These are phyloP conservation scores for Adineta ricciae DNA, from an alignment of 2,888 invertebrate species.

Conservation along the genomic window DNA sequence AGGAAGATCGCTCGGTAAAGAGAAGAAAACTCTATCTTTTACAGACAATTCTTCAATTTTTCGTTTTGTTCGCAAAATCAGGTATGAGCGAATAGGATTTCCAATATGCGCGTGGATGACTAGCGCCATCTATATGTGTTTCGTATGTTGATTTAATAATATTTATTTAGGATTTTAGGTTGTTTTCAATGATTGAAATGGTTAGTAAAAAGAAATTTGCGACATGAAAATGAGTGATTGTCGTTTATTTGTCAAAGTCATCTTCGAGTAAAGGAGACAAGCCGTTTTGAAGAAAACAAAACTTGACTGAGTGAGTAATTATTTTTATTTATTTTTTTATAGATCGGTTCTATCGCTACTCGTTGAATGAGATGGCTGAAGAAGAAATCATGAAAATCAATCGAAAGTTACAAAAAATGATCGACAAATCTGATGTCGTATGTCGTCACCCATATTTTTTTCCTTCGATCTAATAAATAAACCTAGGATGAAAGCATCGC, in stretches of 20 bases:
- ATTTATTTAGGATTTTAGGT: neutral
- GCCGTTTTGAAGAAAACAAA: no score
- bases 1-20: neutral
- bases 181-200: neutral
- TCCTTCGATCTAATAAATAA: neutral
- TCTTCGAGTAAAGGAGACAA: no score
- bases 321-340: neutral
- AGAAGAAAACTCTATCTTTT: no score
- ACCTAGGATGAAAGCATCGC: slow-evolving; percentile 23
- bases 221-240: neutral
- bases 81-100: neutral
- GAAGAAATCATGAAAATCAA: neutral
- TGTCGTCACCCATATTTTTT: neutral
- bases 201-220: neutral
- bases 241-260: neutral
- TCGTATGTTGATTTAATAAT: neutral
- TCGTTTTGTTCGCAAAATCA: no score
- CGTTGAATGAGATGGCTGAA: neutral
- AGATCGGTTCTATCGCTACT: neutral
- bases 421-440: neutral
- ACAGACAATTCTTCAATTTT: no score
- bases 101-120: neutral
- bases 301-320: neutral
- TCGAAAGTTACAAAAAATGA: slow-evolving; percentile 21
- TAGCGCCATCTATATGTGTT: neutral